Conservation (phyloP, 1,140 invertebrate species). For the Drosophila ohnishii region DNA sequence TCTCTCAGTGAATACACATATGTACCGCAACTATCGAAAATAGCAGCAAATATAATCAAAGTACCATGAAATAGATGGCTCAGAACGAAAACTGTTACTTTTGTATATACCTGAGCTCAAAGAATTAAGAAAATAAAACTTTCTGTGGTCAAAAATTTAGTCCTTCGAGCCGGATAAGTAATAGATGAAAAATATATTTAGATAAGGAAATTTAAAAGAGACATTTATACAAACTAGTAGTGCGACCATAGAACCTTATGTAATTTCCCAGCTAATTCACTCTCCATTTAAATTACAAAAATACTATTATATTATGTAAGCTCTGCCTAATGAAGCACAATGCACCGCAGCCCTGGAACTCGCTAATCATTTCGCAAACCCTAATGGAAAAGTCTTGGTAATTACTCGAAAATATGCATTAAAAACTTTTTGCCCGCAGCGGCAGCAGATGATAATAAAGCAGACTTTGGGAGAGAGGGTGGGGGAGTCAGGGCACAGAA, state of each 20-base stretch:
- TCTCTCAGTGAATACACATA: background rate
- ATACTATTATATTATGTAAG: background rate
- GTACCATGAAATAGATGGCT: background rate
- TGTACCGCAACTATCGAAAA: conserved; percentile 20
- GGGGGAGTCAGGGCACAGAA: conserved; percentile 20
- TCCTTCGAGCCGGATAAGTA: background rate
- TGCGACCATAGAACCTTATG: background rate
- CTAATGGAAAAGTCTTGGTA: conserved; percentile 56
- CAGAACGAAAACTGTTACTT: background rate
- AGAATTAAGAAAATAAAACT: background rate
- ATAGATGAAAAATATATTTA: too few species aligned
- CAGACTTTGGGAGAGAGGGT: background rate
- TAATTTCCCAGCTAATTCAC: background rate
- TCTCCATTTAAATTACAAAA: background rate
- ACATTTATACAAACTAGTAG: background rate
- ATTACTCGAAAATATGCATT: conserved; percentile 67
- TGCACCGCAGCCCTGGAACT: conserved; percentile 7
- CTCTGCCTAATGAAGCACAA: conserved; percentile 4
- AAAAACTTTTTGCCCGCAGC: conserved; percentile 52
- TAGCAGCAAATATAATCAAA: conserved; percentile 14
- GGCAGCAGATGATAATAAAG: conserved; percentile 25
- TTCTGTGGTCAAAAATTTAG: background rate
- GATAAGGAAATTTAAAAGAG: background rate
- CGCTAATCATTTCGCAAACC: conserved; percentile 19
- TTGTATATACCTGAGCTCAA: background rate